Evolutionary conservation across 53 echinoderm and acorn worm genomes (phyloP), one percentile per base, ranked within the genome.

Genomic region (Henricia sp.): DNA sequence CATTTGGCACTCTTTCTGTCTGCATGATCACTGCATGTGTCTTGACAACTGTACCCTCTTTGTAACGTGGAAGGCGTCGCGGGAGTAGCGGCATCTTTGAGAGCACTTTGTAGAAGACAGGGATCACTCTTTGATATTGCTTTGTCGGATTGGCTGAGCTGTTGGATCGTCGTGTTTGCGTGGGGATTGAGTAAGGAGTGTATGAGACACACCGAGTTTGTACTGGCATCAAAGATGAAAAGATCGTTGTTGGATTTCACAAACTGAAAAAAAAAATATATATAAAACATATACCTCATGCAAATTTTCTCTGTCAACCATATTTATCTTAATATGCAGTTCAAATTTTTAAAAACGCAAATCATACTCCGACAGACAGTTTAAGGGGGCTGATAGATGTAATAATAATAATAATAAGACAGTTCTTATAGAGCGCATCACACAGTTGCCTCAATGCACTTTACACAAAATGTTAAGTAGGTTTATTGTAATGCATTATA

Each of bases 161-260:
- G 33, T 21, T 32, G 19, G 33, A 41, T 42, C 54, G 73, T 36
- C 39, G 23, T 24, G 32, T 42, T 46, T 28, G 33, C 42, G 21
- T 72, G 85, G 39, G 48, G 73, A 10, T 41, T 68, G 36, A 84
- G 86, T 55, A 88, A 70, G 12, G 89, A 58, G 41, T 92, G 86
- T 35, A 69, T 84, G 28, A 96, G 65, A 16, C 90, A 82, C 46
- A 97, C 94, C 0, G 69, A 44, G 39, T 83, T 90, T 9, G 77
- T 76, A 14, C 77, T 59, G 9, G 89, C 17, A 41, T 91, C 71
- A 21, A 88, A 51, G 33, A 37, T 64, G 82, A 97, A 97, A 30
- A 94, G 44, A 24, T 97, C 92, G 42, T 88, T 64, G 70, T 90
- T 68, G 46, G 83, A 67, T 50, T 63, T 92, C 30, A 97, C 83